Evolutionary conservation across 2,113 vertebrate species (phyloP), one percentile per base, ranked within the genome.

Genomic region (Ceyx melanurus): DNA sequence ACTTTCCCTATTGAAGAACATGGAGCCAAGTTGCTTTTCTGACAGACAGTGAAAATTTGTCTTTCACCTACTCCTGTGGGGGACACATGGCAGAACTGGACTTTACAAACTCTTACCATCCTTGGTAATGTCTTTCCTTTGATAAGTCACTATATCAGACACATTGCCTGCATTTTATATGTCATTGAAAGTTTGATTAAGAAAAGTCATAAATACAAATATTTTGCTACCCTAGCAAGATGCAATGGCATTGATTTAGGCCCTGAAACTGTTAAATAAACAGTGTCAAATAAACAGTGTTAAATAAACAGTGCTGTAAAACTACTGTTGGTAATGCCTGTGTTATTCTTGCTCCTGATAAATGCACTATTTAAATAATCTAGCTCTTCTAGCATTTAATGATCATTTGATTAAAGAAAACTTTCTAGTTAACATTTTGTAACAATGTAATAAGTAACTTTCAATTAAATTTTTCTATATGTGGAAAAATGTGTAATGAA

Each of bases 381-480:
- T 45, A 81, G 65, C 71, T 97, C 70, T 95, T 76, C 21, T 43
- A 71, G 75, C 83, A 67, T 94, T 92, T 93, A 95, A 94, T 76
- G 73, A 93, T 93, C 84, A 80, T 96, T 86, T 93, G 97, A 97
- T 97, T 97, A 97, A 97, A 77, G 82, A 96, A 97, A 97, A 98
- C 93, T 97, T 97, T 91, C 61, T 92, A 82, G 94, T 96, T 96
- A 97, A 97, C 92, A 96, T 87, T 95, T 90, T 85, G 83, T 96
- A 97, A 98, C 96, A 97, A 96, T 97, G 92, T 96, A 96, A 95
- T 97, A 97, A 97, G 97, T 97, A 97, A 97, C 97, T 97, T 98
- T 91, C 97, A 98, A 98, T 98, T 98, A 98, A 97, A 95, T 94
- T 97, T 97, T 97, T 97, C 97, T 95, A 96, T 96, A 97, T 94